Evolutionary conservation across 2,888 invertebrate genomes (phyloP), one percentile per base, ranked within the genome.

Genomic region (Parnassius orleans): DNA sequence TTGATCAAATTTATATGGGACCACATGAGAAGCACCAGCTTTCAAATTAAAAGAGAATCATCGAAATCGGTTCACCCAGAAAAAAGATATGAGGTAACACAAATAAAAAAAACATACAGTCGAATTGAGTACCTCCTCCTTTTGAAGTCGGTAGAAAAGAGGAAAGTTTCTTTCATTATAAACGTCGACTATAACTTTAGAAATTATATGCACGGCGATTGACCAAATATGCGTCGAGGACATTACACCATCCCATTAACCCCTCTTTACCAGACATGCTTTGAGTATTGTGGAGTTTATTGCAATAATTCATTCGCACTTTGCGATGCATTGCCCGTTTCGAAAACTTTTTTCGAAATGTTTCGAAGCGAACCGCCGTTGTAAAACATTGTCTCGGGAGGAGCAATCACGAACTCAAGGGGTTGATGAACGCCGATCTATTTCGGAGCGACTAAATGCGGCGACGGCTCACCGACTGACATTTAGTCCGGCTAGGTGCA

Each of bases 361-460:
- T 57, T 55, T 59, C 66, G 66, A 53, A 61, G 69, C 70, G 68
- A 72, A 68, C 60, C 77, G 72, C 73, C 84, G 78, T 83, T 90
- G 88, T 83, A 14, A 48, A 14, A 87, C 81, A 80, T 75, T 68
- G 70, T 72, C 68, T 71, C 73, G 68, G 73, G 73, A 71, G 74
- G 73, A 75, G 48, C 14, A 83, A 84, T 87, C 88, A 87, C 86
- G 86, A 86, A 83, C 48, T 86, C 80, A 77, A 86, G 89, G 84
- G 90, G 90, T 91, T 90, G 90, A 84, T 87, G 90, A 91, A 90
- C 90, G 90, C 86, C 77, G 74, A 74, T 87, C 90, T 91, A 91
- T 91, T 91, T 91, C 77, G 83, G 88, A 86, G 81, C 89, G 82
- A 84, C 87, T 90, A 91, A 88, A 91, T 81, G 79, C 81, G 84